Percentiles rank a stretch among this genome's conserved stretches.
Evolutionary conservation across 2,888 invertebrate species (phyloP).

Genomic region (Ophioninae sp.): DNA sequence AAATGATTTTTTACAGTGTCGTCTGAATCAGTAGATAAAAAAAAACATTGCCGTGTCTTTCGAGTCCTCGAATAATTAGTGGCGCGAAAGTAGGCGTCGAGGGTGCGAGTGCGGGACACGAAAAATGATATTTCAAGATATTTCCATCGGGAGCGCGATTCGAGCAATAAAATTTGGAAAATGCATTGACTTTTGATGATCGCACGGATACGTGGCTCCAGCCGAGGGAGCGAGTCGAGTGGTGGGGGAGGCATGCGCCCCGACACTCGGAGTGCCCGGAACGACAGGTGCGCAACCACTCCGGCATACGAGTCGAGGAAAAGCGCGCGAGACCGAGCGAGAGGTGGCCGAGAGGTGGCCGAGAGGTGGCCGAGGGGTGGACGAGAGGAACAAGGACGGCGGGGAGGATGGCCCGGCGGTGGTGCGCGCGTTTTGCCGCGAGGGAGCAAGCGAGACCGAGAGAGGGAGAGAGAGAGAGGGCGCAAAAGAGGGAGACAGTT

Average conservation of each 20-base stretch:
- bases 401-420: conserved; percentile 37
- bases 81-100: no score
- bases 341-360: conserved; percentile 12
- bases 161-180: no score
- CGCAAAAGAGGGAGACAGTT: conserved; percentile 33
- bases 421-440: conserved; percentile 52
- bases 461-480: conserved; percentile 14
- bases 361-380: no score
- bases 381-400: conserved; percentile 35
- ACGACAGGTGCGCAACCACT: conserved; percentile 78
- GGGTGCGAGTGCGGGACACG: background rate
- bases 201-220: background rate
- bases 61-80: no score
- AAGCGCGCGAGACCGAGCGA: conserved; percentile 41
- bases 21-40: no score
- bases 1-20: no score
- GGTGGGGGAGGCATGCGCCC: conserved; percentile 73
- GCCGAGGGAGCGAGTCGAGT: conserved; percentile 11
- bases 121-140: background rate
- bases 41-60: no score
- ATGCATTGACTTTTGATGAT: no score
- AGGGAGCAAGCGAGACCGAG: conserved; percentile 6
- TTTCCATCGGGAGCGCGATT: no score
- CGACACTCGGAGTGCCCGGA: conserved; percentile 66
- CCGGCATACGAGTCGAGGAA: conserved; percentile 58